Conservation (phyloP, 2,113 vertebrate genomes). For the Carettochelys insculpta region DNA sequence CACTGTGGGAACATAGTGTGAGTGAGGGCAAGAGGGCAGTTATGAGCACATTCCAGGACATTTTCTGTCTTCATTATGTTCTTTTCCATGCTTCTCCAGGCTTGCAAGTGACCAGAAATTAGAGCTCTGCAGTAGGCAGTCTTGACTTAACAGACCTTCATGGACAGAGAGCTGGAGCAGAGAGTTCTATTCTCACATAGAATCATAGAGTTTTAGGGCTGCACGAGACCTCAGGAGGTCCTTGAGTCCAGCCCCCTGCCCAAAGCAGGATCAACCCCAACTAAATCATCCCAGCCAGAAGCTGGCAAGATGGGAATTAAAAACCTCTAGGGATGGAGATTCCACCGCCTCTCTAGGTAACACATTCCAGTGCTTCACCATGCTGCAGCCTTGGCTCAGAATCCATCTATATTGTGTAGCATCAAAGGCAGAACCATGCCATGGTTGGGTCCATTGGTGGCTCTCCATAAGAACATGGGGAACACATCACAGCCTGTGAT, state of each 20-base stretch:
- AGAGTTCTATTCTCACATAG: neutral
- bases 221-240: no score
- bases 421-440: neutral
- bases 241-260: no score
- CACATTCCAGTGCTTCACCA: no score
- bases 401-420: neutral
- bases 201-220: no score
- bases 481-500: fast-evolving
- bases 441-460: neutral
- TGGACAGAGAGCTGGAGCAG: neutral
- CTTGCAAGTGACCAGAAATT: neutral
- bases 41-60: neutral
- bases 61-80: neutral
- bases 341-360: no score
- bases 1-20: neutral
- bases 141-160: neutral
- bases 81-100: neutral
- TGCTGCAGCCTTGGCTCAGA: neutral
- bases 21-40: neutral
- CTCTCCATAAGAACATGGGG: neutral
- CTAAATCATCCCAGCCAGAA: no score
- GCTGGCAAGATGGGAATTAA: no score
- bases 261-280: no score
- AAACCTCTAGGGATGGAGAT: no score
- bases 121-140: neutral